Conservation (phyloP, 2,113 vertebrate species). For the Oryctolagus cuniculus region DNA sequence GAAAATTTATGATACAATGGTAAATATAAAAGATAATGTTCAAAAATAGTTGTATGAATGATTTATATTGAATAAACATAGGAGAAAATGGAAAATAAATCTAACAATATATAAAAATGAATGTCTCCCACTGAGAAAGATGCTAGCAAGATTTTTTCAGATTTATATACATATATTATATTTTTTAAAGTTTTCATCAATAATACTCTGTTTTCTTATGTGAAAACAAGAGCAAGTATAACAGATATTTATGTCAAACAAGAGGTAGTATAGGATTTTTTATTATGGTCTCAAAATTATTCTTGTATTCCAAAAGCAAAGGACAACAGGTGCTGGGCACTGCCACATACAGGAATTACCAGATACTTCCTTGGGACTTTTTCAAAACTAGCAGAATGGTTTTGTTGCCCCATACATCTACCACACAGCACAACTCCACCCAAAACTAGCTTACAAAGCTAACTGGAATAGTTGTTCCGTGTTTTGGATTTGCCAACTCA, state of each 20-base stretch:
- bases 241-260: not conserved
- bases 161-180: not conserved
- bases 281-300: not conserved
- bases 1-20: not conserved
- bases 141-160: fast-evolving
- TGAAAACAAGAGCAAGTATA: not conserved
- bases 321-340: not conserved
- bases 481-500: not conserved
- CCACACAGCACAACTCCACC: not conserved
- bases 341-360: not conserved
- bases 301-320: not conserved
- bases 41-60: not conserved
- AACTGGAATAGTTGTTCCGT: not conserved
- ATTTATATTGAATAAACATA: not conserved
- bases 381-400: not conserved
- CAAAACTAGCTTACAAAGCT: not conserved
- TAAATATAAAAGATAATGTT: not conserved
- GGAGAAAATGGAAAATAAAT: not conserved
- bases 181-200: not conserved
- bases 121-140: not conserved
- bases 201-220: not conserved
- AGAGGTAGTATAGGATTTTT: not conserved
- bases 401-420: fast-evolving
- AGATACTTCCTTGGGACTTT: not conserved
- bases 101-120: not conserved